phyloP scores from a whole-genome alignment of 2,797 vertebrate species.

The Phataginus tetradactyla region DNA sequence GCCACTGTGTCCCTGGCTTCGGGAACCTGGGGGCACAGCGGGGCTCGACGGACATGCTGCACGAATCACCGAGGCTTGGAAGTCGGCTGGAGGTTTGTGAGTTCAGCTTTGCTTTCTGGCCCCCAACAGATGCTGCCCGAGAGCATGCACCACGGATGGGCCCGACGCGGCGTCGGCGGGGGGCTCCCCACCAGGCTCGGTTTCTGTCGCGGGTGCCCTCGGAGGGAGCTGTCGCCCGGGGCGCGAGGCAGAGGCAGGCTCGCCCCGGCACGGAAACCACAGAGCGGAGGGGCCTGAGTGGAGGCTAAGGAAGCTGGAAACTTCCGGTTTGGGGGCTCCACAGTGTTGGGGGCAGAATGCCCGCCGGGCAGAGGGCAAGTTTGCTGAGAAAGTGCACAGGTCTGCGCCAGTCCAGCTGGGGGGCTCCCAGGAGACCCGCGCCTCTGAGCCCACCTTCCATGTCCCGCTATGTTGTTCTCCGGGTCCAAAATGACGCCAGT shows the following conservation, averaged over 20 bases:
- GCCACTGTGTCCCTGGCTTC: accelerated
- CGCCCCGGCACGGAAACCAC: neutral
- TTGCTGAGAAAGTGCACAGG: accelerated
- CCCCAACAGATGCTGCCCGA: neutral
- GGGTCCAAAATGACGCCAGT: no score
- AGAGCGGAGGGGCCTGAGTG: accelerated
- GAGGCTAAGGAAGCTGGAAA: neutral
- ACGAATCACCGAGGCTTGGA: no score
- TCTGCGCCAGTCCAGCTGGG: no score
- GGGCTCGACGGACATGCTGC: no score
- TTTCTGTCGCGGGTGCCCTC: neutral
- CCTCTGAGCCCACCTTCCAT: no score
- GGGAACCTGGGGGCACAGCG: no score
- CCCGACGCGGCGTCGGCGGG: no score
- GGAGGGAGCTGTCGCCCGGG: neutral
- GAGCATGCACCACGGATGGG: neutral
- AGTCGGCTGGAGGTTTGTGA: neutral
- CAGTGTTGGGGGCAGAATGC: neutral
- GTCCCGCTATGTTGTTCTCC: no score
- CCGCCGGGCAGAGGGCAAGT: neutral
- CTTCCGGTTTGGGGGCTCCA: neutral
- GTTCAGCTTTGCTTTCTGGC: neutral
- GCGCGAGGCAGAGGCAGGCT: neutral
- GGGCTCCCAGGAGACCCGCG: neutral
- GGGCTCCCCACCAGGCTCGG: no score